Conservation (phyloP, 2,888 invertebrate genomes). For the Drosophila peninsularis region DNA sequence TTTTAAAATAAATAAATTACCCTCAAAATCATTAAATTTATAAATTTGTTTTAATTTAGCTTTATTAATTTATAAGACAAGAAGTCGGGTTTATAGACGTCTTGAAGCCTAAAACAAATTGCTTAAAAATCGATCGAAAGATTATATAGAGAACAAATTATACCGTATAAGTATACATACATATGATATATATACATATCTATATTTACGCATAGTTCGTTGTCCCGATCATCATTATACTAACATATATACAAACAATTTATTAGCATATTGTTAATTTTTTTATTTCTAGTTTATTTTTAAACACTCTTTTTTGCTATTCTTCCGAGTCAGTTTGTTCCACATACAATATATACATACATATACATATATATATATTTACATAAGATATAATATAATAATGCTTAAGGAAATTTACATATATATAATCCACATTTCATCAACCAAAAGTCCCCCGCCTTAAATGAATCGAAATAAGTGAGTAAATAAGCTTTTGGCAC, state of each 20-base stretch:
- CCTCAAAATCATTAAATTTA: too few relatives aligned
- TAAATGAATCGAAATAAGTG: background rate
- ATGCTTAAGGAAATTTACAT: too few relatives aligned
- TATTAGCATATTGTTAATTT: slow-evolving; percentile 14
- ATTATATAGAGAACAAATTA: background rate
- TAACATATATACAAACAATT: background rate
- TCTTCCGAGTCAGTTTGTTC: background rate
- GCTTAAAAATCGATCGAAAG: background rate
- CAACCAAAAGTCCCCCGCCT: background rate
- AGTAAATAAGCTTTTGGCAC: slow-evolving; percentile 1
- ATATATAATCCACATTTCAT: background rate
- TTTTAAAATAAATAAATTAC: too few relatives aligned
- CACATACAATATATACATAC: background rate
- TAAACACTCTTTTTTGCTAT: background rate
- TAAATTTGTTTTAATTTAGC: too few relatives aligned
- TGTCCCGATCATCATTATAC: slow-evolving; percentile 4
- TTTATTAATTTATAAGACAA: too few relatives aligned
- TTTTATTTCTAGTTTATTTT: background rate
- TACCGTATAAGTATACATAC: background rate
- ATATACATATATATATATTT: background rate
- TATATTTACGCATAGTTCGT: background rate
- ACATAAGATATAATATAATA: background rate
- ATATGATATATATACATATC: too few relatives aligned
- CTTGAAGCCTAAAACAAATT: background rate
- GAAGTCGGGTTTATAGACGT: background rate